Evolutionary conservation across 1,140 invertebrate genomes (phyloP), one percentile per base, ranked within the genome.

Genomic region (Aplysia californica): DNA sequence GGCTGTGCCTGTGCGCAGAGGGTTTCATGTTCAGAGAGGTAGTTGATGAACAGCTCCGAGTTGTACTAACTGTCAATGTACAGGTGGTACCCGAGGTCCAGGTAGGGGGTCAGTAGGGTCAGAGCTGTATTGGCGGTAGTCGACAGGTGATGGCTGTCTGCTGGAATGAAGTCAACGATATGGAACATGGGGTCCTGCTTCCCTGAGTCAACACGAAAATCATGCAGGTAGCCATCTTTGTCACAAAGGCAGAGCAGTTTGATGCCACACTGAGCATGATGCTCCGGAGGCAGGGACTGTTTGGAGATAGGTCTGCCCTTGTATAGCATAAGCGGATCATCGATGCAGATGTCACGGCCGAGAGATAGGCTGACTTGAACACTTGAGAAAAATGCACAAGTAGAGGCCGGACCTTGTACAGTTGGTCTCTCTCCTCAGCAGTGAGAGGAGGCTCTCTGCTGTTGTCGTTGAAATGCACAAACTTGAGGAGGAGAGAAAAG

Each of bases 11-110:
- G 44, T 50, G n/a, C 44, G n/a, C 44, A 50, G 10, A 50, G n/a
- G n/a, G 44, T 50, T 50, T 50, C 10, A 10, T 50, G 10, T 15
- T n/a, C 44, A 50, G 10, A n/a, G 10, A 50, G n/a, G n/a, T 15
- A 50, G 10, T 50, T n/a, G 10, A 50, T 15, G 10, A 50, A n/a
- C 10, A n/a, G 44, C 10, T 15, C 44, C 10, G 44, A 50, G n/a
- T 10, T 50, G 44, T 56, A 77, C 59, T 29, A 75, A 20, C 20
- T 41, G 31, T 74, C 72, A 15, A 68, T 68, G 66, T 36, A 68
- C 31, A 68, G 1, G 2, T 68, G 66, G 31, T 68, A 68, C 21
- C 67, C 67, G 1, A 44, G 39, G 36, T 69, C 26, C 4, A 69
- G 1, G 20, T 44, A 29, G 21, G 3, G 0, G 2, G 15, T 18